Evolutionary conservation across 1,140 invertebrate genomes (phyloP), one percentile per base, ranked within the genome.

Genomic region (Pogonomyrmex barbatus): DNA sequence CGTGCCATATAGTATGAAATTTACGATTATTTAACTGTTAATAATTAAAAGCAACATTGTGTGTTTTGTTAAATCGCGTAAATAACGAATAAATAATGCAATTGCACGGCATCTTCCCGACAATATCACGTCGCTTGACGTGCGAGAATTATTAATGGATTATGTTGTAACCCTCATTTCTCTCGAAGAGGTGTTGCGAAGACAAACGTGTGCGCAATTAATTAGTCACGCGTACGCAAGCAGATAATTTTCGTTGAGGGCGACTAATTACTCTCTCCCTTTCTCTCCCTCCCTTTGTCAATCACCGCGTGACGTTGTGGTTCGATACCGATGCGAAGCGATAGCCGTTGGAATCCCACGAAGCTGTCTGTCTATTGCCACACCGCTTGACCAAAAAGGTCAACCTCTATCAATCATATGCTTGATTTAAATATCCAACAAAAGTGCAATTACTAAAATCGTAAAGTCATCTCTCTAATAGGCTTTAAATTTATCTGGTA

Each of bases 391-490:
- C 83, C 52, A 71, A 87, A 89, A 78, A 67, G 78, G 67, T 33
- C 42, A 12, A 33, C 36, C 63, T 76, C 85, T 87, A 89, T 90
- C 89, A 84, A 89, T 90, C 88, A 89, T 90, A 81, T 45, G n/a
- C 63, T 78, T 78, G 73, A 76, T 85, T 78, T 78, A 39, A 67
- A 85, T 77, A 58, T 65, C 24, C 24, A 24, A 14, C 24, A 78
- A 85, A 73, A 75, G 56, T 47, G 79, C 79, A 83, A 75, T 83
- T 75, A 82, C 42, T 45, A 33, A 73, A 17, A 50, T 36, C 39
- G 30, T 39, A 75, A 73, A 73, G 42, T 33, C 30, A 73, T 47
- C 60, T 62, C 12, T 60, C 10, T 10, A n/a, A 4, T 33, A 36
- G n/a, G 12, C 3, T 60, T 47, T 24, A 52, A 17, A 1, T 78